These are phyloP conservation scores for Rafetus swinhoei DNA, from an alignment of 2,113 vertebrate species.

Conservation along the genomic window DNA sequence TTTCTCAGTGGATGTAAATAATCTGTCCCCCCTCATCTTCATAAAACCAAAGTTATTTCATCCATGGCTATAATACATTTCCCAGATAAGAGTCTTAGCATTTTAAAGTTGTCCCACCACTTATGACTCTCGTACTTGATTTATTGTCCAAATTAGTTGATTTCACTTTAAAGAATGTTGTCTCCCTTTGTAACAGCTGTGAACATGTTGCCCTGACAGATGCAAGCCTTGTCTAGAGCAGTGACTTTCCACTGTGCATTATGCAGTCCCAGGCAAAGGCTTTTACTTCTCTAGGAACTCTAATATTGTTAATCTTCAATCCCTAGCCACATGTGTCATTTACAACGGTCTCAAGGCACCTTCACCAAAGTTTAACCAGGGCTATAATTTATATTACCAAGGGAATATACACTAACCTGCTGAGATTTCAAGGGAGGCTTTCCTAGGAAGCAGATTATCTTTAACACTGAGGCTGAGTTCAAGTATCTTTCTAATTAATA, in stretches of 20 bases:
- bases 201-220: conserved; percentile 24
- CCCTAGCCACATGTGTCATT: background rate
- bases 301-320: conserved; percentile 15
- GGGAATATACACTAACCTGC: background rate
- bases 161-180: conserved; percentile 26
- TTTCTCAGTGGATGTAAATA: conserved; percentile 23
- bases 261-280: conserved; percentile 37
- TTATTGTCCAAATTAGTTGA: conserved; percentile 57
- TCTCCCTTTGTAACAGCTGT: conserved; percentile 60
- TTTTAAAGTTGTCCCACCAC: conserved; percentile 31
- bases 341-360: background rate
- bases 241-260: conserved; percentile 38
- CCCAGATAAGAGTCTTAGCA: conserved; percentile 28
- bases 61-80: conserved; percentile 7
- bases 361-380: conserved; percentile 26
- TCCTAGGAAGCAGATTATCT: background rate
- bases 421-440: conserved; percentile 3
- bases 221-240: conserved; percentile 42
- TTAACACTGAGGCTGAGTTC: background rate
- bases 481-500: background rate
- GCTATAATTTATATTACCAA: background rate
- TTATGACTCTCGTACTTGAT: conserved; percentile 39
- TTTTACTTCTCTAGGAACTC: background rate
- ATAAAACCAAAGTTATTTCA: conserved; percentile 10
- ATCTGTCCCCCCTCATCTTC: background rate